phyloP scores from a whole-genome alignment of 35 echinoderm and acorn worm genomes.

The Anneissia japonica region DNA sequence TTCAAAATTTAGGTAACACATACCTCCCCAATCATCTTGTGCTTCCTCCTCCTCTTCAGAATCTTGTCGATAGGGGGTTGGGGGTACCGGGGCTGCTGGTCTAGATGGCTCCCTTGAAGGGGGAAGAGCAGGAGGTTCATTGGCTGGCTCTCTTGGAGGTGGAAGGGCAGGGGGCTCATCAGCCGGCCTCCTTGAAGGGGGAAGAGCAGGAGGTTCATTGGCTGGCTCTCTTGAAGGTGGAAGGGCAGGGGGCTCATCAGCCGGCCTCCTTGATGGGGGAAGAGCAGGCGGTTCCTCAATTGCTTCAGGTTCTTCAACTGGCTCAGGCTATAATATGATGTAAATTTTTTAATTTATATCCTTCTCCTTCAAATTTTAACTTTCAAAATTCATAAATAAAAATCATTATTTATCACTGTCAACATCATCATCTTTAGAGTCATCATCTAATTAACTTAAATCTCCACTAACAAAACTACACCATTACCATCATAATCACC shows the following conservation, averaged over 20 bases:
- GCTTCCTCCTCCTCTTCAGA: constrained; percentile 8
- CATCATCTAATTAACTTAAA: too few species aligned
- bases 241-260: constrained; percentile 40
- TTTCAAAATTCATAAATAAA: too few species aligned
- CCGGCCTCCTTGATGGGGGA: constrained; percentile 13
- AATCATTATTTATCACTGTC: too few species aligned
- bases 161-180: neutral
- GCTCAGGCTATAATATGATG: constrained; percentile 17
- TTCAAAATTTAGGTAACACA: too few species aligned
- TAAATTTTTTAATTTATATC: too few species aligned
- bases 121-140: constrained; percentile 9
- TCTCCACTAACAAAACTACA: too few species aligned
- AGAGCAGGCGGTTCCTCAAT: constrained; percentile 31
- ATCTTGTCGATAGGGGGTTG: constrained; percentile 5
- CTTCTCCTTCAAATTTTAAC: too few species aligned
- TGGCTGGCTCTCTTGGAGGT: constrained; percentile 10
- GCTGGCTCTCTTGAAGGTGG: constrained; percentile 31
- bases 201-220: constrained; percentile 27
- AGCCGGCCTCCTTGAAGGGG: constrained; percentile 6
- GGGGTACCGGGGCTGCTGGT: neutral
- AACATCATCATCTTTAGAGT: too few species aligned
- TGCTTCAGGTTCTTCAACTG: constrained; percentile 42
- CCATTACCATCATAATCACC: too few species aligned
- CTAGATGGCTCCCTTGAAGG: neutral
- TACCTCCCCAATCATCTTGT: constrained; percentile 27